phyloP scores from a whole-genome alignment of 2,113 vertebrate species.

The Empidonax alnorum region DNA sequence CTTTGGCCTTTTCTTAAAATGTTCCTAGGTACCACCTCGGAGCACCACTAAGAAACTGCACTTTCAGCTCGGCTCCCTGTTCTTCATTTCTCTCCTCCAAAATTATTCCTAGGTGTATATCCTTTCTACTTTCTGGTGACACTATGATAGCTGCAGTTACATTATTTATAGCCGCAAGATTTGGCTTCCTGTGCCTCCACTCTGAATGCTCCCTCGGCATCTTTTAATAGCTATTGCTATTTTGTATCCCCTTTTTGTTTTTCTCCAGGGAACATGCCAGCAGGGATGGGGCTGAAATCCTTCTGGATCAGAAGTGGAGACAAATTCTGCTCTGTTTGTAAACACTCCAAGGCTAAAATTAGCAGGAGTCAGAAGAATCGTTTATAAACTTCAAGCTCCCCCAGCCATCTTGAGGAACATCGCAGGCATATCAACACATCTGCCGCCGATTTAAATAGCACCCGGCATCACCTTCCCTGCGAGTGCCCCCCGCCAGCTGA shows the following conservation, averaged over 20 bases:
- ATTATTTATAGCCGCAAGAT: not conserved
- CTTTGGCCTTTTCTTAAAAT: not conserved
- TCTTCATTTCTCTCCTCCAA: not conserved
- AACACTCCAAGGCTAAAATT: constrained; percentile 67
- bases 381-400: constrained; percentile 55
- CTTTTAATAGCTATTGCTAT: not conserved
- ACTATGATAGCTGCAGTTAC: not conserved
- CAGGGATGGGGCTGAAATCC: constrained; percentile 7
- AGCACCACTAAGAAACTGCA: not conserved
- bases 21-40: not conserved
- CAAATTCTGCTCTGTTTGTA: constrained; percentile 68
- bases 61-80: not conserved
- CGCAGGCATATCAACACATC: not conserved
- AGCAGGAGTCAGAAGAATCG: constrained; percentile 22
- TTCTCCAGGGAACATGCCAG: not conserved
- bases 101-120: not conserved
- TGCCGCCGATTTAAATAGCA: constrained; percentile 43
- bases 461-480: not conserved
- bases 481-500: constrained; percentile 5
- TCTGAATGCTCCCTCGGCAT: not conserved
- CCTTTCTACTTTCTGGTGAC: not conserved
- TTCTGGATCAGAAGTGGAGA: constrained; percentile 3
- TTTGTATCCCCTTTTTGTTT: not conserved
- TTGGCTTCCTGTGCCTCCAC: not conserved
- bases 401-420: constrained; percentile 43